These are phyloP conservation scores for Sesia apiformis DNA, from an alignment of 2,888 invertebrate species.

Conservation along the genomic window DNA sequence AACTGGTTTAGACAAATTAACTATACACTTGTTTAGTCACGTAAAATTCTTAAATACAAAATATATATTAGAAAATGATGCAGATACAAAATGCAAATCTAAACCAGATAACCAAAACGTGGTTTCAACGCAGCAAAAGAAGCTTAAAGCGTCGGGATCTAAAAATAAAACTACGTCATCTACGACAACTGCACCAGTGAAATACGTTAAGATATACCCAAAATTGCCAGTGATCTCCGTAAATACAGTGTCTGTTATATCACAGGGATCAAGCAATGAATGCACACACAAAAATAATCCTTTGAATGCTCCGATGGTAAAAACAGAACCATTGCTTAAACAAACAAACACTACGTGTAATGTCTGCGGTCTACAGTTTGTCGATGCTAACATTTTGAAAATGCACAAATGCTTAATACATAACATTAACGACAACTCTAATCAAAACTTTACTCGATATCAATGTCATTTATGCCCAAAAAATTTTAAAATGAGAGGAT, in stretches of 20 bases:
- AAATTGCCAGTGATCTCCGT: conserved; percentile 56
- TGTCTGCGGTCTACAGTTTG: conserved; percentile 82
- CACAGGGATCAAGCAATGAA: conserved; percentile 24
- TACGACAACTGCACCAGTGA: conserved; percentile 39
- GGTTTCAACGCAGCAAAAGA: conserved; percentile 31
- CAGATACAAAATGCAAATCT: conserved; percentile 17
- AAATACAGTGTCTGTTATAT: conserved; percentile 45
- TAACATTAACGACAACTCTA: conserved; percentile 50
- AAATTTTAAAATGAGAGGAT: conserved; percentile 87
- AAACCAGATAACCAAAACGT: conserved; percentile 23
- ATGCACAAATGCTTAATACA: conserved; percentile 86
- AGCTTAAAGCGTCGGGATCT: conserved; percentile 34
- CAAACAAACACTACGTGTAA: conserved; percentile 69
- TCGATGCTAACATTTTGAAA: conserved; percentile 79
- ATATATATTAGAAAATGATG: conserved; percentile 13
- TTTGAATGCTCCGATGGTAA: conserved; percentile 26
- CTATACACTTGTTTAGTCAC: conserved; percentile 88
- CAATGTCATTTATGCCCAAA: conserved; percentile 86
- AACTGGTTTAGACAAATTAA: conserved; percentile 85
- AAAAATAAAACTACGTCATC: conserved; percentile 54
- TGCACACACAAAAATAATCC: conserved; percentile 24
- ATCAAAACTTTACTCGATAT: conserved; percentile 61
- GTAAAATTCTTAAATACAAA: conserved; percentile 51
- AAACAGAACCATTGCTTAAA: conserved; percentile 32
- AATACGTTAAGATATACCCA: conserved; percentile 64